Conservation (phyloP, 1,140 invertebrate genomes). For the Chironomus tepperi region DNA sequence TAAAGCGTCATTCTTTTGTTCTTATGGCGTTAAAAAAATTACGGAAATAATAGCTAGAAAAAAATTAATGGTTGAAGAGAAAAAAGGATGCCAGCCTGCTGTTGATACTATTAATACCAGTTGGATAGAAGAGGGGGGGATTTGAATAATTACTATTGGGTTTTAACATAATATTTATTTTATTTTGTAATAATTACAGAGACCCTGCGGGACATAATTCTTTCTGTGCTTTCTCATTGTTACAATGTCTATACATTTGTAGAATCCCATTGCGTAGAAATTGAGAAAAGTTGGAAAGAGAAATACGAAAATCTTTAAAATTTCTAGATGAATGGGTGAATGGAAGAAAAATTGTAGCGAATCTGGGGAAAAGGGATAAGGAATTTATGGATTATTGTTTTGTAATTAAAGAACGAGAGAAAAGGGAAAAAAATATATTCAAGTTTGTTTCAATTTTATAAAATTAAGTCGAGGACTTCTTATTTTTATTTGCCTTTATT, state of each 20-base stretch:
- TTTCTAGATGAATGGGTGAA: neutral
- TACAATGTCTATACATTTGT: too few relatives aligned
- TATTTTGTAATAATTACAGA: constrained; percentile 10
- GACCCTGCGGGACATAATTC: neutral
- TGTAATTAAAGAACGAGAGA: neutral
- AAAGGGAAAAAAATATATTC: too few relatives aligned
- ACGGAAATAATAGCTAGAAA: too few relatives aligned
- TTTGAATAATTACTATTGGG: constrained; percentile 13
- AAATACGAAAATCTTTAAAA: neutral
- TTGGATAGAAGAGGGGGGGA: neutral
- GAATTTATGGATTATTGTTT: constrained; percentile 2
- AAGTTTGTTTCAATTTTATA: too few relatives aligned
- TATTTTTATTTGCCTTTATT: too few relatives aligned
- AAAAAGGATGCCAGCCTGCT: too few relatives aligned
- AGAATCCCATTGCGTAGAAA: neutral
- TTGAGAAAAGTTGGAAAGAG: neutral
- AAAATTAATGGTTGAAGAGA: too few relatives aligned
- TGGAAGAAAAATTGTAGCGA: neutral
- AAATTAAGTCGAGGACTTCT: too few relatives aligned
- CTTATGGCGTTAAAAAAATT: too few relatives aligned
- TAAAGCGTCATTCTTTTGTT: neutral
- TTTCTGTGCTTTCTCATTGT: neutral
- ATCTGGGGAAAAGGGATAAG: neutral
- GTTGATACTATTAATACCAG: neutral
- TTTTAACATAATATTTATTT: constrained; percentile 10